phyloP scores from a whole-genome alignment of 2,888 invertebrate species.

The Lissocephala sabroskyi region DNA sequence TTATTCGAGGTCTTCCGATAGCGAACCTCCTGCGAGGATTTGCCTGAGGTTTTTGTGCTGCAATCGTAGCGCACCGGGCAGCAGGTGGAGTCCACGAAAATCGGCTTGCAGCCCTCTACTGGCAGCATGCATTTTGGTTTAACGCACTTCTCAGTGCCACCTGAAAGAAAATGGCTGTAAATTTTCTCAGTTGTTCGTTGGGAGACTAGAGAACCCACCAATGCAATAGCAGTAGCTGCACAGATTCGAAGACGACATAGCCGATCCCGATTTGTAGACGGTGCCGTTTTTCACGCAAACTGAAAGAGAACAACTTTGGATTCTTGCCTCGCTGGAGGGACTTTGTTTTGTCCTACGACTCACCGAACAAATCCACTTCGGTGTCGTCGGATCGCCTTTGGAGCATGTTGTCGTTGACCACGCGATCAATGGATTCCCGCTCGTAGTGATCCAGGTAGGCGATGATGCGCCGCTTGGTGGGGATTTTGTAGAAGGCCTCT shows the following conservation, averaged over 20 bases:
- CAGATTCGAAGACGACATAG: conserved; percentile 83
- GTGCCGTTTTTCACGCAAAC: conserved; percentile 71
- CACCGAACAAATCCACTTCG: conserved; percentile 64
- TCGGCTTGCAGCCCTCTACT: conserved; percentile 76
- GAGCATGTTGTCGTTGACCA: conserved; percentile 68
- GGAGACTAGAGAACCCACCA: conserved; percentile 46
- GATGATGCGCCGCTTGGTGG: conserved; percentile 67
- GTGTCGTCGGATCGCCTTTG: conserved; percentile 70
- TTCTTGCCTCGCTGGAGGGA: too few species aligned
- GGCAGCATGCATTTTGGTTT: conserved; percentile 85
- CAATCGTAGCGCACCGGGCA: conserved; percentile 89
- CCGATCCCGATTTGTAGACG: conserved; percentile 75
- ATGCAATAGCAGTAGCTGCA: conserved; percentile 93
- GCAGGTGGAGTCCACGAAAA: conserved; percentile 75
- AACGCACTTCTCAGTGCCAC: conserved; percentile 82
- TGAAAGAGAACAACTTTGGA: too few species aligned
- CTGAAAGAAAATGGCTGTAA: too few species aligned
- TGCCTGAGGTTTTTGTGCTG: conserved; percentile 66
- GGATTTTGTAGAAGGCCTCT: conserved; percentile 66
- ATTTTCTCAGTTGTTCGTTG: background rate
- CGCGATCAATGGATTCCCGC: conserved; percentile 69
- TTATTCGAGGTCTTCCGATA: conserved; percentile 67
- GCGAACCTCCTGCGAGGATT: conserved; percentile 67
- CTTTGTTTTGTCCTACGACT: too few species aligned
- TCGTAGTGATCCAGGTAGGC: conserved; percentile 70